A percentile compares a stretch with the other conserved stretches of the same genome.
phyloP scores from a whole-genome alignment of 2,113 vertebrate species.

The Mustela lutreola region DNA sequence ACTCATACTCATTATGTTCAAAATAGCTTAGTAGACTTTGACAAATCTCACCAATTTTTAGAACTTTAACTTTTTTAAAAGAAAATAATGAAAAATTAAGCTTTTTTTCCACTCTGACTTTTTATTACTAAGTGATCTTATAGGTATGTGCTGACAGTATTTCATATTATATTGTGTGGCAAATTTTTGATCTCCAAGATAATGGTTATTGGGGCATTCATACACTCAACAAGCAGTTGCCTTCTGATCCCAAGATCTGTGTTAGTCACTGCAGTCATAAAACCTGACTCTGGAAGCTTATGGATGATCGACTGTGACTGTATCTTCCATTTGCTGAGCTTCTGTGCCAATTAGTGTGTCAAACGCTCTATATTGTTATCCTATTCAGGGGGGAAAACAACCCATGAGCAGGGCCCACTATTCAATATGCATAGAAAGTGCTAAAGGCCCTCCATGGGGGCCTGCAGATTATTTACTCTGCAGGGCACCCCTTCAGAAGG shows the following conservation, averaged over 20 bases:
- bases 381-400: background rate
- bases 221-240: background rate
- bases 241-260: background rate
- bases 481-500: background rate
- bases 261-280: background rate
- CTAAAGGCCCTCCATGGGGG: background rate
- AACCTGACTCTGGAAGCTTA: background rate
- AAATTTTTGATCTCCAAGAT: background rate
- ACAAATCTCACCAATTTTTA: background rate
- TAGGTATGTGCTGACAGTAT: background rate
- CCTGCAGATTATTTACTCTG: background rate
- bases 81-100: background rate
- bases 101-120: background rate
- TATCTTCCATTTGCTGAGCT: background rate
- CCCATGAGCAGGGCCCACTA: background rate
- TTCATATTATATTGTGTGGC: background rate
- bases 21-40: background rate
- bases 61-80: slow-evolving; percentile 32
- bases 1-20: background rate
- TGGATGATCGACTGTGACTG: accelerated
- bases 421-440: background rate
- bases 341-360: background rate
- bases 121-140: background rate
- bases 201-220: background rate
- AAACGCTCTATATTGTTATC: background rate